These are phyloP conservation scores for Halichoeres trimaculatus DNA, from an alignment of 2,113 vertebrate species.

Conservation along the genomic window DNA sequence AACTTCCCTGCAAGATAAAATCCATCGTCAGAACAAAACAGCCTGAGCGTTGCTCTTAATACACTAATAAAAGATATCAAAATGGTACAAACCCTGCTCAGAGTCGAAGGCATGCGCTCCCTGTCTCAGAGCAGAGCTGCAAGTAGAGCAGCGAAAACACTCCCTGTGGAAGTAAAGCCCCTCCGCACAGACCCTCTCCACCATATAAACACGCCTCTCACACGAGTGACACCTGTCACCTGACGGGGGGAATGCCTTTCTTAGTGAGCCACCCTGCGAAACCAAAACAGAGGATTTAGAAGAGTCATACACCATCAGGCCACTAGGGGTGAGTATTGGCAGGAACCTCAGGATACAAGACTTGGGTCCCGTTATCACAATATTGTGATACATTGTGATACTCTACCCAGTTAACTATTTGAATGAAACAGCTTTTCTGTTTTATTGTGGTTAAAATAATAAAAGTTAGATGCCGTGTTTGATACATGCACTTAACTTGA, in stretches of 20 bases:
- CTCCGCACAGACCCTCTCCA: conserved; percentile 93
- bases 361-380: too few relatives aligned
- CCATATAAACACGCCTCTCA: conserved; percentile 91
- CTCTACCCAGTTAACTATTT: too few relatives aligned
- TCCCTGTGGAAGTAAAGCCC: conserved; percentile 96
- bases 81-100: conserved; percentile 85
- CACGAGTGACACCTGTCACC: conserved; percentile 92
- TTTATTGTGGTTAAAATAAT: too few relatives aligned
- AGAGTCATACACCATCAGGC: background rate
- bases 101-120: conserved; percentile 91
- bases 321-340: too few relatives aligned
- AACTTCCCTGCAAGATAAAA: conserved; percentile 87
- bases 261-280: conserved; percentile 83
- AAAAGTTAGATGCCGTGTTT: too few relatives aligned
- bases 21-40: background rate
- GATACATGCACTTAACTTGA: too few relatives aligned
- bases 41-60: background rate
- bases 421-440: too few relatives aligned
- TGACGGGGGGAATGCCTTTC: conserved; percentile 84
- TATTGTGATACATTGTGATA: too few relatives aligned
- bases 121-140: conserved; percentile 86
- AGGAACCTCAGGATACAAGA: too few relatives aligned
- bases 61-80: background rate
- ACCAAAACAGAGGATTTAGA: conserved; percentile 3
- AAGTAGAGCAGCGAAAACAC: conserved; percentile 93